Percentiles rank a stretch among this genome's conserved stretches.
Evolutionary conservation across 2,888 invertebrate species (phyloP).

Genomic region (Steinernema hermaphroditum): DNA sequence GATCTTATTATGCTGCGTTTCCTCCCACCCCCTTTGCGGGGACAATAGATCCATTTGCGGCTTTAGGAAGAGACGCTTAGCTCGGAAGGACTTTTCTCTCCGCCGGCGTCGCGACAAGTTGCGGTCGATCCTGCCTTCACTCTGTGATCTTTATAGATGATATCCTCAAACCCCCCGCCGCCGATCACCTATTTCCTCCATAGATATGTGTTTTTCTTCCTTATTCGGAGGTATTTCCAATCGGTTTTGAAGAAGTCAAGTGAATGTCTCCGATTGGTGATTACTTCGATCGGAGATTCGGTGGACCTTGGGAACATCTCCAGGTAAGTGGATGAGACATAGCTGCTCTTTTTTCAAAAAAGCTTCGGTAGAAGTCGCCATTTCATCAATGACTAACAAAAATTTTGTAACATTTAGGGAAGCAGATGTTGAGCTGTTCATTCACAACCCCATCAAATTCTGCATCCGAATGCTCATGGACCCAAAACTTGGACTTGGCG

Average conservation of each 20-base stretch:
- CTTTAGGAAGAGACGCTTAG: conserved; percentile 17
- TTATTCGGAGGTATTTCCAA: conserved; percentile 4
- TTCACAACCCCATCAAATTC: conserved; percentile 53
- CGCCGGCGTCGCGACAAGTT: conserved; percentile 11
- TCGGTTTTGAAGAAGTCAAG: conserved; percentile 5
- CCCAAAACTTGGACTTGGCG: conserved; percentile 56
- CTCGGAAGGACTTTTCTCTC: not conserved
- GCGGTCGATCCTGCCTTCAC: conserved; percentile 4
- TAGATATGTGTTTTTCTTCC: not conserved
- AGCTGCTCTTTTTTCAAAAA: too few species aligned
- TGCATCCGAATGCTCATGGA: conserved; percentile 55
- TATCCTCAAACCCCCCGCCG: conserved; percentile 18
- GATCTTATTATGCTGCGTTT: conserved; percentile 2
- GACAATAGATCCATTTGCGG: conserved; percentile 15
- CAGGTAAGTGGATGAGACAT: too few species aligned
- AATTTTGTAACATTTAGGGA: too few species aligned
- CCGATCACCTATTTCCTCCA: conserved; percentile 4
- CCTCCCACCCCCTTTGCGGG: conserved; percentile 7
- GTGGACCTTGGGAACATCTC: not conserved
- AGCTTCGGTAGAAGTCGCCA: too few species aligned
- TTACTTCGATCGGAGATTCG: conserved; percentile 14
- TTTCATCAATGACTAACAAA: too few species aligned
- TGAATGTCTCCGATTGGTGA: not conserved
- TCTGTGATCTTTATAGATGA: not conserved
- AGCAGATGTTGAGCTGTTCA: conserved; percentile 37